phyloP scores from a whole-genome alignment of 2,113 vertebrate genomes.

The Xenopus borealis region DNA sequence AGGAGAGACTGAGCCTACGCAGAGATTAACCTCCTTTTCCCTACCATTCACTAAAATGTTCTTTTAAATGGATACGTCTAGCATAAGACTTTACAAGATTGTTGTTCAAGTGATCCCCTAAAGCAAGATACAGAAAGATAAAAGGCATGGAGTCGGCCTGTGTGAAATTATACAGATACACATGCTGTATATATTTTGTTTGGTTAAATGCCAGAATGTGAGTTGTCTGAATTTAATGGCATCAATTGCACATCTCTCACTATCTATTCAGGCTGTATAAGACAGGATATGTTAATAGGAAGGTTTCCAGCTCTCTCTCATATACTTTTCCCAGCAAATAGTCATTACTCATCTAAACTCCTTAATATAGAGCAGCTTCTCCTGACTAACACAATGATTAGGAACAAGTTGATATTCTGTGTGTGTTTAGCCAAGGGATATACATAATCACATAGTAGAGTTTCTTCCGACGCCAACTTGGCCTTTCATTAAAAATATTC shows the following conservation, averaged over 20 bases:
- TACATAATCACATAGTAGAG: conserved; percentile 11
- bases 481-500: conserved; percentile 14
- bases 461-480: background rate
- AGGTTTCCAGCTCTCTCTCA: conserved; percentile 33
- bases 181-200: too few relatives aligned
- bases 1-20: too few relatives aligned
- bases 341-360: conserved; percentile 30
- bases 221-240: conserved; percentile 10
- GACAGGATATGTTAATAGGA: conserved; percentile 37
- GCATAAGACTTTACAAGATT: too few relatives aligned
- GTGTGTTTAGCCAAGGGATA: conserved; percentile 20
- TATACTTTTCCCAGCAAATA: conserved; percentile 30
- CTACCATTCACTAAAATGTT: too few relatives aligned
- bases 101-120: too few relatives aligned
- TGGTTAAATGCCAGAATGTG: too few relatives aligned
- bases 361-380: conserved; percentile 34
- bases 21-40: too few relatives aligned
- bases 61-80: too few relatives aligned
- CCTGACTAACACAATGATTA: conserved; percentile 31
- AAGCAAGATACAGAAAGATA: too few relatives aligned
- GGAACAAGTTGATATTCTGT: conserved; percentile 9
- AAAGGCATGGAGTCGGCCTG: too few relatives aligned
- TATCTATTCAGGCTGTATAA: conserved; percentile 24
- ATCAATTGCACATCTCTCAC: conserved; percentile 16
- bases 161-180: too few relatives aligned